phyloP scores from a whole-genome alignment of 1,140 invertebrate species.

The Dreissena rostriformis region DNA sequence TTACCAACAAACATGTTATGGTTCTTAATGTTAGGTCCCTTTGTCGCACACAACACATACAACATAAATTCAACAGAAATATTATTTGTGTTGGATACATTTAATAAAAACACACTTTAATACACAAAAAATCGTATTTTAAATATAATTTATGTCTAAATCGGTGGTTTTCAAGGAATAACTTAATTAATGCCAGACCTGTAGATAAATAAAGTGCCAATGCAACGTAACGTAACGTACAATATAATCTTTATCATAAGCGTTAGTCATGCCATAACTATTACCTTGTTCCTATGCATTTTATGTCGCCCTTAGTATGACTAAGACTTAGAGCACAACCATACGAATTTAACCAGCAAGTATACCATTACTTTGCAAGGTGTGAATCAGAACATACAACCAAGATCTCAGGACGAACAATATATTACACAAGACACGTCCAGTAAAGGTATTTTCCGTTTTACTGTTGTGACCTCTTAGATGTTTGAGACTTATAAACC shows the following conservation, averaged over 20 bases:
- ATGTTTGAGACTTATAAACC: conserved; percentile 28
- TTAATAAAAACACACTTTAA: neutral
- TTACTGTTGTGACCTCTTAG: neutral
- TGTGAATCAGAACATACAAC: conserved; percentile 27
- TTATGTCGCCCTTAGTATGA: neutral
- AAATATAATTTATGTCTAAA: too few species aligned
- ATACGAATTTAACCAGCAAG: conserved; percentile 44
- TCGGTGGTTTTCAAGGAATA: too few species aligned
- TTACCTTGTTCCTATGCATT: neutral
- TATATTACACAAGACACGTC: conserved; percentile 30
- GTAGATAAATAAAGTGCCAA: too few species aligned
- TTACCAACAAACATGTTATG: conserved; percentile 68
- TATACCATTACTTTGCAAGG: conserved; percentile 16
- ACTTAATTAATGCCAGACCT: too few species aligned
- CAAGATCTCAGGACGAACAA: conserved; percentile 21
- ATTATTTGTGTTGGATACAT: neutral
- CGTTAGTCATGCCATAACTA: neutral
- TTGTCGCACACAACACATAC: neutral
- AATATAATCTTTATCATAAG: neutral
- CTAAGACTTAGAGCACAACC: neutral
- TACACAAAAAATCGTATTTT: too few species aligned
- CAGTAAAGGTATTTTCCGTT: conserved; percentile 23
- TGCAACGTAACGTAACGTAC: too few species aligned
- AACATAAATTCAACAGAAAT: neutral
- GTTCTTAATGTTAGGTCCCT: conserved; percentile 74